Evolutionary conservation across 64 coral and sea anemone species (phyloP).

Genomic region (Stichodactyla mertensii): DNA sequence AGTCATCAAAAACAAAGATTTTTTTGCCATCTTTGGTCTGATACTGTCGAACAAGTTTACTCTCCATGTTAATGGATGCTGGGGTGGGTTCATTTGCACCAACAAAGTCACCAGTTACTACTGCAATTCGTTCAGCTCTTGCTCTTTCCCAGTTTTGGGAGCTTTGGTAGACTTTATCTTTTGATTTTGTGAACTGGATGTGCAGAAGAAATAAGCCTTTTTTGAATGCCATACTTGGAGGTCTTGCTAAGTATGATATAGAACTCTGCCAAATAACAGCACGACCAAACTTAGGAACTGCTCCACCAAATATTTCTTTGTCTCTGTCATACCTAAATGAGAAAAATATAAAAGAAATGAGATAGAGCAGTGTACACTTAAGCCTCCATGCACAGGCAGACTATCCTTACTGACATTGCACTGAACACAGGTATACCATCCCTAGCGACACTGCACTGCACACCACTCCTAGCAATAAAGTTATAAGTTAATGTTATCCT

Average conservation of each 20-base stretch:
- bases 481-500: background rate
- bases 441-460: background rate
- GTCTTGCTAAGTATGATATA: slow-evolving; percentile 65
- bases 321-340: slow-evolving; percentile 65
- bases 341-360: background rate
- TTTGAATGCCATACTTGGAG: slow-evolving; percentile 84
- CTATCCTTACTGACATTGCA: no score
- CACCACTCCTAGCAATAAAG: background rate
- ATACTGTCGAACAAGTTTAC: slow-evolving; percentile 40
- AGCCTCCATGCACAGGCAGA: no score
- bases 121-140: slow-evolving; percentile 25
- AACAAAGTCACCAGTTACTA: slow-evolving; percentile 56
- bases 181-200: slow-evolving; percentile 74
- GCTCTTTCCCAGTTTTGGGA: slow-evolving; percentile 35
- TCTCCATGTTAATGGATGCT: slow-evolving; percentile 32
- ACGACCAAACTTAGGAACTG: slow-evolving; percentile 74
- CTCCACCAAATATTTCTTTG: slow-evolving; percentile 76
- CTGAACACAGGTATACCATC: background rate
- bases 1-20: slow-evolving; percentile 91
- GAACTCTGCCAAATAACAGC: slow-evolving; percentile 70
- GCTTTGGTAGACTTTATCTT: slow-evolving; percentile 62
- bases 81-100: slow-evolving; percentile 50
- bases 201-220: slow-evolving; percentile 72
- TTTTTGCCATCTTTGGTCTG: slow-evolving; percentile 65
- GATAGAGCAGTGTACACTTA: background rate